Evolutionary conservation across 2,113 vertebrate genomes (phyloP).

Genomic region (Mystacornis crossleyi): DNA sequence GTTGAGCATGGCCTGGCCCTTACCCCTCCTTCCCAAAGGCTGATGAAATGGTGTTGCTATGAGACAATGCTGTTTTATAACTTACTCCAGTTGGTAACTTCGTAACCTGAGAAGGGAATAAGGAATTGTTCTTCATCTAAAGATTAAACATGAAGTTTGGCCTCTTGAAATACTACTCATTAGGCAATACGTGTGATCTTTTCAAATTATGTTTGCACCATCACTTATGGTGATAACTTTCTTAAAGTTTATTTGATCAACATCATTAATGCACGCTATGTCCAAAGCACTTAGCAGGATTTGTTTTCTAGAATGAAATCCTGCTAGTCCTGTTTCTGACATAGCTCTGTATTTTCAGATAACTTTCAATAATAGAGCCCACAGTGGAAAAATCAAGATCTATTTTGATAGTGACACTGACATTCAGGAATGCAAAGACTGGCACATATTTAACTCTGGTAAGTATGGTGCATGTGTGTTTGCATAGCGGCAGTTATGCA

Average conservation of each 20-base stretch:
- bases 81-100: background rate
- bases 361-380: conserved; percentile 89
- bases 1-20: background rate
- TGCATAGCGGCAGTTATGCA: background rate
- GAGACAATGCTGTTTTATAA: background rate
- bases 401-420: conserved; percentile 86
- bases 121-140: background rate
- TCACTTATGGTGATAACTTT: background rate
- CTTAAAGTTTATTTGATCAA: background rate
- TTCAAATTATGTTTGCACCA: background rate
- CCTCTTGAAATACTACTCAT: background rate
- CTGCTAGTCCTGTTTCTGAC: background rate
- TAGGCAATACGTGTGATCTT: accelerated
- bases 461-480: background rate
- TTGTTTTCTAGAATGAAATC: background rate
- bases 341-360: conserved; percentile 78
- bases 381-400: conserved; percentile 93
- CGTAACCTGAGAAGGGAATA: background rate
- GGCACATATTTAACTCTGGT: conserved; percentile 90
- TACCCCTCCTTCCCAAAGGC: background rate
- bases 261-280: background rate
- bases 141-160: background rate
- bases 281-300: background rate
- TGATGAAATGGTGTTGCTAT: background rate
- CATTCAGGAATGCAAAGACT: conserved; percentile 85